These are phyloP conservation scores for Indicator indicator DNA, from an alignment of 2,113 vertebrate genomes.

Conservation along the genomic window DNA sequence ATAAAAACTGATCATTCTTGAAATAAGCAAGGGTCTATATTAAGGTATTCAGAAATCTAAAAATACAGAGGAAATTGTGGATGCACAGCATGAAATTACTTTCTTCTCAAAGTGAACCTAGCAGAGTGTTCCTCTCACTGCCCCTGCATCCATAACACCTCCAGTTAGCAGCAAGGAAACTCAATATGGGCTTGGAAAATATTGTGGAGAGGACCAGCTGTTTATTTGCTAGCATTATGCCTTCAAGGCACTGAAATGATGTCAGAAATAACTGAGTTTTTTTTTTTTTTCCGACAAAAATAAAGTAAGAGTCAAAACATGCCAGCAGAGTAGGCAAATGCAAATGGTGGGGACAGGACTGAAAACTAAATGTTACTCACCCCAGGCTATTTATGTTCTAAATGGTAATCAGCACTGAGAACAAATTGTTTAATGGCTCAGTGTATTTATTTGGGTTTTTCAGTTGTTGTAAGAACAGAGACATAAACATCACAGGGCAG, in stretches of 20 bases:
- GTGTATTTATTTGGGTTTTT: neutral
- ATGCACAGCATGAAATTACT: neutral
- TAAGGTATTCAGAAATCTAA: neutral
- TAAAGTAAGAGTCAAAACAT: neutral
- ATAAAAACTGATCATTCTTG: neutral
- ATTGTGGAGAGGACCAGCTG: neutral
- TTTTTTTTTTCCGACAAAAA: constrained; percentile 23
- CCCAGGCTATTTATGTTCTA: neutral
- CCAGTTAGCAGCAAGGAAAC: neutral
- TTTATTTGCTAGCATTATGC: neutral
- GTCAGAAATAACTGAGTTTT: constrained; percentile 15
- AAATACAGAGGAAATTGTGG: neutral
- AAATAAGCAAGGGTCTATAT: neutral
- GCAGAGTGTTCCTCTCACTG: neutral
- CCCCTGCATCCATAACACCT: neutral
- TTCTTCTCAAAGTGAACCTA: neutral
- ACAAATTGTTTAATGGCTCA: neutral
- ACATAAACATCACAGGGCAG: neutral
- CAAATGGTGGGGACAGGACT: neutral
- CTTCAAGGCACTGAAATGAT: constrained; percentile 11
- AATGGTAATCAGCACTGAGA: neutral
- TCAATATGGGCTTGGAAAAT: neutral
- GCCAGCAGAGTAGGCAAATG: neutral
- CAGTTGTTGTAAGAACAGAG: neutral
- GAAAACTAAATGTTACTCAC: neutral